Evolutionary conservation across 2,797 vertebrate genomes (phyloP), one percentile per base, ranked within the genome.

Genomic region (Threskiornis aethiopicus): DNA sequence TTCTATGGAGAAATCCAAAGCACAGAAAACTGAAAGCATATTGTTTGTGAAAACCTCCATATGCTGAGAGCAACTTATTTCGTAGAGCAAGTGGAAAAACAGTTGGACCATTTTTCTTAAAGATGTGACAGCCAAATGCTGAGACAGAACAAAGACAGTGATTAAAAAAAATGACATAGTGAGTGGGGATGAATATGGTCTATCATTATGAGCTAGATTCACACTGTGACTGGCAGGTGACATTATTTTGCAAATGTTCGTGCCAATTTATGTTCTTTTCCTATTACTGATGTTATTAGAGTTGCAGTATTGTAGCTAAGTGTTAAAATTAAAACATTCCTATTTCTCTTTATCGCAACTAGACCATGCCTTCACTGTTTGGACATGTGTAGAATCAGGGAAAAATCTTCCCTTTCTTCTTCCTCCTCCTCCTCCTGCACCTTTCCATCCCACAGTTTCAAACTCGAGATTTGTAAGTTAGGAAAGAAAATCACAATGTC

Each of bases 81-180:
- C 89, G 91, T 90, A 69, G 24, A 86, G 67, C 55, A 88, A 96
- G 79, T 71, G 49, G 87, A 58, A 90, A 92, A 96, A 95, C 89
- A 97, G 89, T 93, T 93, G 95, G 90, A 87, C 19, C 33, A 87
- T 90, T 82, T 89, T 87, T 92, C 90, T 94, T 92, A 73, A 86
- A 92, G 93, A 95, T 83, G 46, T 88, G 91, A 95, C 83, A 95
- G 78, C 73, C 95, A 95, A 97, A 91, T 85, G 57, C 66, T 84
- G 85, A 95, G 89, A 37, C 9, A 54, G 77, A 97, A 93, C 73
- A 95, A 95, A 94, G 90, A 82, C 72, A 90, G 64, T 3, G 6
- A 86, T 91, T 83, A 65, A 87, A 92, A 96, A 91, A 84, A 79
- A n/a, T 35, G 33, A 57, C 62, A 70, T 5, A 70, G 86, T 37